These are phyloP conservation scores for Coboldia fuscipes DNA, from an alignment of 1,140 invertebrate genomes.

Conservation along the genomic window DNA sequence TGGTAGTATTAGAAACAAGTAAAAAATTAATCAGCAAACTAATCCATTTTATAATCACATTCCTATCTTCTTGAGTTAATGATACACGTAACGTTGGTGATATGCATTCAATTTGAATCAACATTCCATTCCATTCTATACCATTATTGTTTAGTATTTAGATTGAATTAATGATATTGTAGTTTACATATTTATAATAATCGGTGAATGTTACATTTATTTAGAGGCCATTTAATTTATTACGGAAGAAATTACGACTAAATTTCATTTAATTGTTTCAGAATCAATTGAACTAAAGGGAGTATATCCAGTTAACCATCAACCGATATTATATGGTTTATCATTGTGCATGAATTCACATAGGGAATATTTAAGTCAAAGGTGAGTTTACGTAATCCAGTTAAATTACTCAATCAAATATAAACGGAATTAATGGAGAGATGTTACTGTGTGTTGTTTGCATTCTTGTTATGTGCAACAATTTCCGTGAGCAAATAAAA, in stretches of 20 bases:
- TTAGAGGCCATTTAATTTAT: not conserved
- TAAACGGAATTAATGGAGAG: too few species aligned
- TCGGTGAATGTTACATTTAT: not conserved
- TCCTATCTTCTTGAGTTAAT: not conserved
- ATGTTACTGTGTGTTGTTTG: too few species aligned
- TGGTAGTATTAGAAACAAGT: not conserved
- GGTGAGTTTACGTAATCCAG: too few species aligned
- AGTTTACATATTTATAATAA: not conserved
- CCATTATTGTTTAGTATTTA: not conserved
- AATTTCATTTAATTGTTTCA: constrained; percentile 7
- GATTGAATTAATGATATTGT: constrained; percentile 1
- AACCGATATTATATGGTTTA: constrained; percentile 19
- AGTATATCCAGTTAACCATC: constrained; percentile 20
- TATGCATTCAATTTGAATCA: not conserved
- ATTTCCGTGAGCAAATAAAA: too few species aligned
- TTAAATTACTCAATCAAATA: too few species aligned
- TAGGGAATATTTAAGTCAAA: constrained; percentile 22
- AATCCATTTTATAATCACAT: too few species aligned
- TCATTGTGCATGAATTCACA: constrained; percentile 22
- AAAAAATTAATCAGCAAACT: not conserved
- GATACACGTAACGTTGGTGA: not conserved
- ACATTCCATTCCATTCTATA: not conserved
- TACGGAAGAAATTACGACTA: not conserved
- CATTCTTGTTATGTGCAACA: too few species aligned
- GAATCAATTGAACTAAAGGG: constrained; percentile 21